phyloP scores from a whole-genome alignment of 2,113 vertebrate species.

The Lamprotornis superbus region DNA sequence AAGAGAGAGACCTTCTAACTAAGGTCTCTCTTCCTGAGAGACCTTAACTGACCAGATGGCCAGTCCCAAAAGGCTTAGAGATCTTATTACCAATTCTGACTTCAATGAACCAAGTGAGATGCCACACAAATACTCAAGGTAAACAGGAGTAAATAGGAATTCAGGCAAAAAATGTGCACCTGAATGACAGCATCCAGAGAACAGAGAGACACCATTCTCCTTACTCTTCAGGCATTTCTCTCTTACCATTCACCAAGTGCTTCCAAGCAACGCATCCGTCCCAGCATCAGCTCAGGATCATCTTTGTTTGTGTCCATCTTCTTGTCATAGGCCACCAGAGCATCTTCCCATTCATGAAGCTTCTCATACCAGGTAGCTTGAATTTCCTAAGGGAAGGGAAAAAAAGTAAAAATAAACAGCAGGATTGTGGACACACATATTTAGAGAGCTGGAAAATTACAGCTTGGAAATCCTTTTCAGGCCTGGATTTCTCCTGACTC shows the following conservation, averaged over 20 bases:
- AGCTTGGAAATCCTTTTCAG: no score
- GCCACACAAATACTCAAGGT: not conserved
- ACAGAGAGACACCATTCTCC: not conserved
- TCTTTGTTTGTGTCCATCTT: slow-evolving; percentile 98
- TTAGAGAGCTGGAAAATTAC: no score
- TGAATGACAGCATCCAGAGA: not conserved
- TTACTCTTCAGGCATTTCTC: not conserved
- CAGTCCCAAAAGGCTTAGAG: not conserved
- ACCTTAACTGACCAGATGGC: not conserved
- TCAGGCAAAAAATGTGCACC: not conserved
- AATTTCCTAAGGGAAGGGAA: slow-evolving; percentile 82
- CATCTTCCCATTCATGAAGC: slow-evolving; percentile 98
- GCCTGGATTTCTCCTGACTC: no score
- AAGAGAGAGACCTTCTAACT: not conserved
- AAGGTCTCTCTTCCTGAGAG: not conserved
- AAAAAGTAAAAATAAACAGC: not conserved
- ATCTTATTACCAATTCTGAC: not conserved
- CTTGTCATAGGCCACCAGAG: slow-evolving; percentile 94
- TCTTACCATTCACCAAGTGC: slow-evolving; percentile 95
- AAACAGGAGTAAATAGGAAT: not conserved
- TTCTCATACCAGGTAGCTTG: slow-evolving; percentile 99
- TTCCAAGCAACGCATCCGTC: slow-evolving; percentile 96
- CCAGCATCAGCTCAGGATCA: slow-evolving; percentile 94
- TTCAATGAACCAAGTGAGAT: not conserved
- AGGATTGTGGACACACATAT: no score